These are phyloP conservation scores for Argynnis bischoffii DNA, from an alignment of 2,888 invertebrate genomes.

Conservation along the genomic window DNA sequence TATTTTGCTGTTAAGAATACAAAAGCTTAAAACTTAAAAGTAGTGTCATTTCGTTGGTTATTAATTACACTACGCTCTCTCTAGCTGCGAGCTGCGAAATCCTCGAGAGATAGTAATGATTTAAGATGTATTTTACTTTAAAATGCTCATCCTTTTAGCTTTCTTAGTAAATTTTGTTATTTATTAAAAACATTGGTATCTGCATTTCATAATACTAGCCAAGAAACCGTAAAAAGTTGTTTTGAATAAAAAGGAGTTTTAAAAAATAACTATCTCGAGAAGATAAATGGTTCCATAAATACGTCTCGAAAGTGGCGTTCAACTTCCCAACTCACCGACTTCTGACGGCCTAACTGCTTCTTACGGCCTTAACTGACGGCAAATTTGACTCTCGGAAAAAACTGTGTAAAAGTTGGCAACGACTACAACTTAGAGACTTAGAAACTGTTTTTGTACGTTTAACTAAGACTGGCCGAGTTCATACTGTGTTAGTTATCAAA, in stretches of 20 bases:
- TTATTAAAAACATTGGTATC: neutral
- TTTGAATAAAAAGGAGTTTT: neutral
- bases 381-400: constrained; percentile 28
- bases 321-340: constrained; percentile 26
- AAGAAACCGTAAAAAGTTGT: neutral
- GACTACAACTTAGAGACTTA: constrained; percentile 28
- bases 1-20: constrained; percentile 19
- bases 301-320: constrained; percentile 22
- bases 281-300: constrained; percentile 29
- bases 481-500: constrained; percentile 32
- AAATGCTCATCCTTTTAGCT: constrained; percentile 2
- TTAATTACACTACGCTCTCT: constrained; percentile 15
- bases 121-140: constrained; percentile 1
- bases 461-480: constrained; percentile 18
- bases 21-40: constrained; percentile 20
- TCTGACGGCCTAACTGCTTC: constrained; percentile 32
- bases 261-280: constrained; percentile 23
- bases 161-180: neutral
- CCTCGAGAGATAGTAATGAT: constrained; percentile 3
- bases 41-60: constrained; percentile 18
- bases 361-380: constrained; percentile 28
- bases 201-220: too few relatives aligned
- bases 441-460: constrained; percentile 29
- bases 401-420: constrained; percentile 22
- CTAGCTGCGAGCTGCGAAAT: neutral